phyloP scores from a whole-genome alignment of 2,888 invertebrate species.

The Scrobipalpa atriplicella region DNA sequence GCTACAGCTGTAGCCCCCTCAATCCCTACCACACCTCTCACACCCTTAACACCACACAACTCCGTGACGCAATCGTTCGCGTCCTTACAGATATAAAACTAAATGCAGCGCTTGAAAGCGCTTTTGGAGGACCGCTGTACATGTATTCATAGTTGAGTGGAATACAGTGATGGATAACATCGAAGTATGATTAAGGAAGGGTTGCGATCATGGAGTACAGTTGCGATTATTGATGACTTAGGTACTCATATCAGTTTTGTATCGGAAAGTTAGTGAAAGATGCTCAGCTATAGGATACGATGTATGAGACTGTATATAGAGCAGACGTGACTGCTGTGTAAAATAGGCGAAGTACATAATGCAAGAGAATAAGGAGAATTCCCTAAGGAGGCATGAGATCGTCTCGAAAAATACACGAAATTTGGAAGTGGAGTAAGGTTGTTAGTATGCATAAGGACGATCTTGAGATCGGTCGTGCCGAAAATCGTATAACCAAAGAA shows the following conservation, averaged over 20 bases:
- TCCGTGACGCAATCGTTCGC: conserved; percentile 59
- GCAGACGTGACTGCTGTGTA: conserved; percentile 17
- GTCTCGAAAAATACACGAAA: background rate
- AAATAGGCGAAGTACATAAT: conserved; percentile 7
- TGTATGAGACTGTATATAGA: conserved; percentile 15
- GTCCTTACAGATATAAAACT: conserved; percentile 63
- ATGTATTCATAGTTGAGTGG: conserved; percentile 16
- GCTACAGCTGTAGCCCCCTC: conserved; percentile 64
- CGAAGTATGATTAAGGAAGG: conserved; percentile 12
- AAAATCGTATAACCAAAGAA: conserved; percentile 66
- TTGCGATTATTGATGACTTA: background rate
- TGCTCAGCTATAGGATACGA: conserved; percentile 26
- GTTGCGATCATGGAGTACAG: too few relatives aligned
- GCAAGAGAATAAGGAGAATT: background rate
- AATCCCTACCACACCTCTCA: conserved; percentile 61
- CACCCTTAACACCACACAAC: conserved; percentile 65
- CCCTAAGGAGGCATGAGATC: conserved; percentile 8
- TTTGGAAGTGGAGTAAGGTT: conserved; percentile 16
- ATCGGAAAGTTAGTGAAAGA: conserved; percentile 19
- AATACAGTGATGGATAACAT: conserved; percentile 5
- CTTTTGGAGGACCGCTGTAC: background rate
- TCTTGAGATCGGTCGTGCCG: conserved; percentile 33
- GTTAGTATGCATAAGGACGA: conserved; percentile 22
- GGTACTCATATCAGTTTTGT: conserved; percentile 15
- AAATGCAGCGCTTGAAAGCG: conserved; percentile 14